These are phyloP conservation scores for Antheraea yamamai DNA, from an alignment of 2,888 invertebrate species.

Conservation along the genomic window DNA sequence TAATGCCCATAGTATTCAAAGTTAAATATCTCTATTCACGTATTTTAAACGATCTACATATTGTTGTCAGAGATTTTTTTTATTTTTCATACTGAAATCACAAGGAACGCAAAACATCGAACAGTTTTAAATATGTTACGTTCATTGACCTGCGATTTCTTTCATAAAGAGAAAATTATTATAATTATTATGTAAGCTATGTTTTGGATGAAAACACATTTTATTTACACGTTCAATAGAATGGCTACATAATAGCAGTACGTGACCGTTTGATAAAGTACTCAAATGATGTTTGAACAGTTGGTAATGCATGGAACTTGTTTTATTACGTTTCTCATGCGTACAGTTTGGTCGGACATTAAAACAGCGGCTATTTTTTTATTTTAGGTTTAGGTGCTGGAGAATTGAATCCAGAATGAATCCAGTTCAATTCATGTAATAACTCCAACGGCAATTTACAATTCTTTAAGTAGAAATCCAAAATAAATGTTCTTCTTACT, in stretches of 20 bases:
- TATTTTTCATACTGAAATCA: neutral
- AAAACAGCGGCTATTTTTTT: conserved; percentile 53
- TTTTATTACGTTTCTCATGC: conserved; percentile 15
- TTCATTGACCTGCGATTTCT: conserved; percentile 7
- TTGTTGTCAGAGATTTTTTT: too few relatives aligned
- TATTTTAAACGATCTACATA: too few relatives aligned
- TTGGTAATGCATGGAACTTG: conserved; percentile 20
- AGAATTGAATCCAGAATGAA: conserved; percentile 41
- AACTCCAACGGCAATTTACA: too few relatives aligned
- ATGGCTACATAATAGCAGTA: conserved; percentile 14
- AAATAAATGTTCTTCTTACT: too few relatives aligned
- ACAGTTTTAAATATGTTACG: neutral
- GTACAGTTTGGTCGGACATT: conserved; percentile 10
- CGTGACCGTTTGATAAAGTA: conserved; percentile 21
- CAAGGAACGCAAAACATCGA: too few relatives aligned
- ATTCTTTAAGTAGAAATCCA: too few relatives aligned
- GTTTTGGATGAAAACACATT: conserved; percentile 19
- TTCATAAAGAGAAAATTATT: conserved; percentile 17
- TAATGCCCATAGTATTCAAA: too few relatives aligned
- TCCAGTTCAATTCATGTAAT: neutral
- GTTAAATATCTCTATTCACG: too few relatives aligned
- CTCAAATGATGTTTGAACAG: conserved; percentile 22
- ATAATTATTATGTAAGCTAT: conserved; percentile 21
- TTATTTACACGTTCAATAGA: conserved; percentile 16
- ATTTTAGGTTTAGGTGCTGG: conserved; percentile 67